phyloP scores from a whole-genome alignment of 1,140 invertebrate species.

The Cheumatopsyche charites region DNA sequence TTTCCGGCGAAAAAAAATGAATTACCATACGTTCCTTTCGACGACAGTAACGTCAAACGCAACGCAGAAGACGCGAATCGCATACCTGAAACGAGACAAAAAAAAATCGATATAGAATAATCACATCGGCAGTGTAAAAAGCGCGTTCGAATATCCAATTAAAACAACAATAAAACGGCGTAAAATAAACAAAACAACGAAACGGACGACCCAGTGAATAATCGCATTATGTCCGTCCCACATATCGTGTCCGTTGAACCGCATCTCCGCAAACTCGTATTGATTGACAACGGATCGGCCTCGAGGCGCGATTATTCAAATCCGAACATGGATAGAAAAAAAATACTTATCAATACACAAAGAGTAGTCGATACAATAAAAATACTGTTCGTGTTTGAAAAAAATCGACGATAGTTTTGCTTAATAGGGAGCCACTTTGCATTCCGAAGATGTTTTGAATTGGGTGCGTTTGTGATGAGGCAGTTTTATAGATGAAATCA shows the following conservation, averaged over 20 bases:
- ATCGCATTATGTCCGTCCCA: constrained; percentile 25
- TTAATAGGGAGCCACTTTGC: background rate
- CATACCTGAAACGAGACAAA: too few species aligned
- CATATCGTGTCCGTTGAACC: constrained; percentile 22
- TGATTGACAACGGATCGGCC: constrained; percentile 21
- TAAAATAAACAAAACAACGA: background rate
- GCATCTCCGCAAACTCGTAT: constrained; percentile 5
- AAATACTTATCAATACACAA: background rate
- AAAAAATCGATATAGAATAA: too few species aligned
- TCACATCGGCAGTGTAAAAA: too few species aligned
- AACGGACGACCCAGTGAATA: constrained; percentile 8
- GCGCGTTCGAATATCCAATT: background rate
- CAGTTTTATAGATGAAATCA: too few species aligned
- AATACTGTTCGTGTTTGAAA: background rate
- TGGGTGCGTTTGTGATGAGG: too few species aligned
- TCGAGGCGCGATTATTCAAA: constrained; percentile 23
- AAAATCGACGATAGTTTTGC: background rate
- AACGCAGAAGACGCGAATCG: too few species aligned
- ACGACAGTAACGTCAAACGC: too few species aligned
- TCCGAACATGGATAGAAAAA: background rate
- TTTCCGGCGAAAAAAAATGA: too few species aligned
- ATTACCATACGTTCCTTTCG: too few species aligned
- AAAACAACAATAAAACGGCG: background rate
- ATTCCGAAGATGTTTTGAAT: too few species aligned
- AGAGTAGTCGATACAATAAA: background rate